A percentile compares a stretch with the other conserved stretches of the same genome.
phyloP scores from a whole-genome alignment of 35 echinoderm and acorn worm species.

The Holothuria glaberrima region DNA sequence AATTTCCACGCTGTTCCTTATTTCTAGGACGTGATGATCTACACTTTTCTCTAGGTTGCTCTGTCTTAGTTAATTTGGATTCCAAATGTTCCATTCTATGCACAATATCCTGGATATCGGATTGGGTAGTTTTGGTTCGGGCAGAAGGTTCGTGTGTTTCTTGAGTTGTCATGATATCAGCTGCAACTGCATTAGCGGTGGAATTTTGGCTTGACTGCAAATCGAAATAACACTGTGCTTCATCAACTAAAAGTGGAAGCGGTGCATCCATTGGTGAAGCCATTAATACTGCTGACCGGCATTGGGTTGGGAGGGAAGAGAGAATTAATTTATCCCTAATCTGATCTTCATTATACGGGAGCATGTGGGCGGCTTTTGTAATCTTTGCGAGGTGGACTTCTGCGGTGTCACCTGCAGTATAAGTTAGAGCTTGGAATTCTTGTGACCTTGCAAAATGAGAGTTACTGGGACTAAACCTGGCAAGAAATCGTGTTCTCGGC shows the following conservation, averaged over 20 bases:
- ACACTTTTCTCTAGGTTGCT: neutral
- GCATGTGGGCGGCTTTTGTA: neutral
- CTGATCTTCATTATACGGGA: neutral
- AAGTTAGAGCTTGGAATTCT: neutral
- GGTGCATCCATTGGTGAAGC: neutral
- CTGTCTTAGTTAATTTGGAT: neutral
- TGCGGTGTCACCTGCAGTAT: neutral
- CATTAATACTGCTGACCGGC: neutral
- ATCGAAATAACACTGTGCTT: constrained; percentile 9
- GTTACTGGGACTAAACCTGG: neutral
- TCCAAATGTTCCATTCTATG: neutral
- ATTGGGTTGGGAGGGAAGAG: constrained; percentile 12
- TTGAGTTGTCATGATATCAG: neutral
- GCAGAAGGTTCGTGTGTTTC: neutral
- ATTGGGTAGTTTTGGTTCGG: neutral
- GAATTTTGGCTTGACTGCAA: neutral
- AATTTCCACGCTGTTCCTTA: neutral
- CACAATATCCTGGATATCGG: neutral
- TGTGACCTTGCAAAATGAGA: neutral
- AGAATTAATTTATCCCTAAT: constrained; percentile 8
- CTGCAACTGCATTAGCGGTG: neutral
- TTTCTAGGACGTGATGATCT: neutral
- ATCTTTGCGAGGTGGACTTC: constrained; percentile 14
- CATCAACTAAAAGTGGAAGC: neutral
- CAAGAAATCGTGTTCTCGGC: constrained; percentile 18